Evolutionary conservation across 2,113 vertebrate genomes (phyloP).

Genomic region (Aix galericulata): DNA sequence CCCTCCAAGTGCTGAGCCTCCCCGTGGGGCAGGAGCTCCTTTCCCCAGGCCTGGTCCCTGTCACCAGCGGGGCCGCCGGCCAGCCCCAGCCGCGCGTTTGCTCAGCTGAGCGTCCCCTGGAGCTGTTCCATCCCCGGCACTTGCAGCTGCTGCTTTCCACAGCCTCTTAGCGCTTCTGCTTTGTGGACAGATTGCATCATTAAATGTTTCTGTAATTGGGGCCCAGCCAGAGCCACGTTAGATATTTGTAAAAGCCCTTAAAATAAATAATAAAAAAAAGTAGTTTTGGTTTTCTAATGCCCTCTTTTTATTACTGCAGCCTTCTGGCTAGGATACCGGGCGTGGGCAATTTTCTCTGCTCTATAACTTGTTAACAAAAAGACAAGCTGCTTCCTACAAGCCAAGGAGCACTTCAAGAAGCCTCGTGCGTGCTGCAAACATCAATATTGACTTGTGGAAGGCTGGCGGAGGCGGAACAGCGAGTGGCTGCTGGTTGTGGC

Average conservation of each 20-base stretch:
- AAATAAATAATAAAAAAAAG: background rate
- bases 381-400: background rate
- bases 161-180: background rate
- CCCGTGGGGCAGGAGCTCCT: background rate
- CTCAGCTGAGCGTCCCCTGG: background rate
- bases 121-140: background rate
- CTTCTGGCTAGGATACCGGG: background rate
- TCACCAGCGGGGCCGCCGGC: background rate
- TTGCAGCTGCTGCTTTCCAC: background rate
- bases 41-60: background rate
- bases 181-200: background rate
- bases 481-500: fast-evolving
- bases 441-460: fast-evolving
- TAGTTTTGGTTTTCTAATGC: background rate
- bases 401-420: background rate
- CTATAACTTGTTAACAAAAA: background rate
- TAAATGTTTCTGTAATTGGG: background rate
- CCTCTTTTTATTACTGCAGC: background rate
- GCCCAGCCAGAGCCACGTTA: background rate
- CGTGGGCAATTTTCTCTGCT: background rate
- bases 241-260: background rate
- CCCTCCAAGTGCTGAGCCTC: background rate
- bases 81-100: background rate
- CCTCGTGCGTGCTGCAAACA: background rate
- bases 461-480: fast-evolving